Evolutionary conservation across 2,113 vertebrate genomes (phyloP).

Genomic region (Equus quagga): DNA sequence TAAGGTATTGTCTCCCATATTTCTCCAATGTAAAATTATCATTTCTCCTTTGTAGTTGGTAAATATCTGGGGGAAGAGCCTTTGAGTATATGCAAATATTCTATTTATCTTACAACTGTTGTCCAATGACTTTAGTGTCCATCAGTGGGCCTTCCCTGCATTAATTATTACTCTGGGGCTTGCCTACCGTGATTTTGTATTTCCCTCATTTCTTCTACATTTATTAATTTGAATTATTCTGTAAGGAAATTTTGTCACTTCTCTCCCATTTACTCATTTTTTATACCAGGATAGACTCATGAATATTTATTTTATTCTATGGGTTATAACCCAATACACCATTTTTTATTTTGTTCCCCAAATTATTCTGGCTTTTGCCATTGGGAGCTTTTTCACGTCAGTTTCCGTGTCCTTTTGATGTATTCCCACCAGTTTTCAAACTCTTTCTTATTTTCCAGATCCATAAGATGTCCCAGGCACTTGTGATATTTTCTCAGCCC

Average conservation of each 20-base stretch:
- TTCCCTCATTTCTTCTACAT: not conserved
- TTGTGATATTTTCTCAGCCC: not conserved
- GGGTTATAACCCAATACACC: not conserved
- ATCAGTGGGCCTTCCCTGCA: not conserved
- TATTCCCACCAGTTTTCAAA: not conserved
- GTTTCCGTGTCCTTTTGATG: not conserved
- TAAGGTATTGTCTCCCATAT: not conserved
- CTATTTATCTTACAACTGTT: not conserved
- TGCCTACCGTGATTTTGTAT: not conserved
- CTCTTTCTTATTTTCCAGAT: not conserved
- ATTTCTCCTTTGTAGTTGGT: not conserved
- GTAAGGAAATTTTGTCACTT: not conserved
- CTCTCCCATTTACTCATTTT: not conserved
- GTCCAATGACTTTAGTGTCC: not conserved
- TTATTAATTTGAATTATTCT: not conserved
- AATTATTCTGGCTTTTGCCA: not conserved
- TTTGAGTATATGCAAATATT: not conserved
- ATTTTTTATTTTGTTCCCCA: not conserved
- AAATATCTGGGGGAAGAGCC: not conserved
- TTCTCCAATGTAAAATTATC: not conserved
- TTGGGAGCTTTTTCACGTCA: not conserved
- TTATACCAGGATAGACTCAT: not conserved
- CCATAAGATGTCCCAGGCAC: not conserved
- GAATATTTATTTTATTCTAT: conserved; percentile 20
- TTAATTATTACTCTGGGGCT: not conserved